Evolutionary conservation across 2,113 vertebrate genomes (phyloP).

Genomic region (Ceuthmochares aereus): DNA sequence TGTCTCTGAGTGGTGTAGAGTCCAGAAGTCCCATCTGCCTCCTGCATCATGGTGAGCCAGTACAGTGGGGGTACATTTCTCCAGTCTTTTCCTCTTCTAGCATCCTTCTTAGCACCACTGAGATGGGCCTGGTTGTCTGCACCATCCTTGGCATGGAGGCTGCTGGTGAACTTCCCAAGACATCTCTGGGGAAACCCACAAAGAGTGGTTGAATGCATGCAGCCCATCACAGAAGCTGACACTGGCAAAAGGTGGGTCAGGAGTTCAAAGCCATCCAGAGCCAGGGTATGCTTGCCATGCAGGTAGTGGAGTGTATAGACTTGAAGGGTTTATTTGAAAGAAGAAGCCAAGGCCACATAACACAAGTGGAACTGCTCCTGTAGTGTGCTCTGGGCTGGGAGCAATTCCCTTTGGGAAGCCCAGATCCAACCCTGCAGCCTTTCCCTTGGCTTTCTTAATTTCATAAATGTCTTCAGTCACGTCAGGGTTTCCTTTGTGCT

Average conservation of each 20-base stretch:
- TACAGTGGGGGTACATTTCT: accelerated
- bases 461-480: neutral
- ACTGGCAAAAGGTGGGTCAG: neutral
- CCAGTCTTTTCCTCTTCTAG: neutral
- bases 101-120: neutral
- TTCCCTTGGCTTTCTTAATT: neutral
- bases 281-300: accelerated
- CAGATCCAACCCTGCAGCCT: neutral
- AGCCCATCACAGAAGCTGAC: neutral
- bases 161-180: neutral
- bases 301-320: neutral
- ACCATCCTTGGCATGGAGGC: neutral
- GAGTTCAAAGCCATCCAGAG: neutral
- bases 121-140: neutral
- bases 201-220: neutral
- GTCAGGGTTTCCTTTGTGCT: neutral
- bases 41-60: no score
- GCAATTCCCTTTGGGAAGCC: neutral
- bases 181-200: neutral
- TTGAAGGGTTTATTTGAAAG: neutral
- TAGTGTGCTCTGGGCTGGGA: neutral
- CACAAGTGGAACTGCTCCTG: neutral
- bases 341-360: neutral
- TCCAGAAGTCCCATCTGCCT: neutral
- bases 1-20: neutral